Evolutionary conservation across 92 coral and sea anemone genomes (phyloP), one percentile per base, ranked within the genome.

Genomic region (Epizoanthus rinbou): DNA sequence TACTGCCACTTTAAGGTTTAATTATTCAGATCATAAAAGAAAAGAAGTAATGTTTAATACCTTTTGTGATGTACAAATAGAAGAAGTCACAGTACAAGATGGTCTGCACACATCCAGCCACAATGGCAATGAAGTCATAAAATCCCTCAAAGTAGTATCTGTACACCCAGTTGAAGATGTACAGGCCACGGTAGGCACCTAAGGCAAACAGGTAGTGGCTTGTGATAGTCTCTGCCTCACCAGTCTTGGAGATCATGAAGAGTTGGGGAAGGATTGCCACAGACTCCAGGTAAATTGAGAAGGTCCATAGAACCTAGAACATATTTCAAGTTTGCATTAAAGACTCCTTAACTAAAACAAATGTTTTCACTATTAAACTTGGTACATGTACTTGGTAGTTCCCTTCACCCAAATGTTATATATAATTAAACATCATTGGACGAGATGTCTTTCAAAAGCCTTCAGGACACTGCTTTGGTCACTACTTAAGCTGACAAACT

Each of bases 221-320:
- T 79, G 99, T 97, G 76, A 97, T 97, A 65, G 95, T 89, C 71
- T 97, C 99, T 0, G 99, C 99, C 67, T 97, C 99, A 4, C 99
- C 99, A 74, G 99, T 97, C 92, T 97, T 97, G 73, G 99, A 92
- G 82, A 97, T 97, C 99, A 97, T 97, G 90, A 97, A 97, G 73
- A 97, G 90, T 84, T 97, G 99, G 3, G 99, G 99, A 57, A 97
- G 91, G 88, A 97, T 97, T 75, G 99, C 98, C 52, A 97, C 96
- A 35, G 99, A 94, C 91, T 97, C 99, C 86, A 97, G 87, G 90
- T 97, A 97, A 91, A 97, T 97, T 90, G 99, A 97, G 88, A 97
- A 97, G 14, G 99, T 97, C 99, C 99, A 97, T 83, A 97, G 64
- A 73, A 97, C 97, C 99, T 97, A 33, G 17, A 69, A 39, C 25